These are phyloP conservation scores for Sternarchorhynchus goeldii DNA, from an alignment of 2,797 vertebrate genomes.

Conservation along the genomic window DNA sequence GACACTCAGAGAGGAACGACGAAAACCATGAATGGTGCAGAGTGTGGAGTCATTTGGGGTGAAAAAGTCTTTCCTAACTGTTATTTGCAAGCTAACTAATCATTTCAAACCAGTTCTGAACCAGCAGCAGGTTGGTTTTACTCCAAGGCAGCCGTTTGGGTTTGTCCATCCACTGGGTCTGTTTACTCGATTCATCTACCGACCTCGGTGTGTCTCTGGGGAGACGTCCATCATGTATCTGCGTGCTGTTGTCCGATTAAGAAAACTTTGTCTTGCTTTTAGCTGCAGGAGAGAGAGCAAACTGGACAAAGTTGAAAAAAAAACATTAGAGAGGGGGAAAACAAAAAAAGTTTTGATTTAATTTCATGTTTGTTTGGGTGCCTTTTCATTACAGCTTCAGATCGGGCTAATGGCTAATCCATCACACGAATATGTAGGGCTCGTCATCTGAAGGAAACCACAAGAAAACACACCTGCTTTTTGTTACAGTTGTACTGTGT, in stretches of 20 bases:
- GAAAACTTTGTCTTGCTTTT: not conserved
- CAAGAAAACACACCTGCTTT: conserved; percentile 19
- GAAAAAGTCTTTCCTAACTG: not conserved
- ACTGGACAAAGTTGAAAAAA: too few species aligned
- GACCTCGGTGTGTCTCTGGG: not conserved
- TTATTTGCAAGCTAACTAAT: not conserved
- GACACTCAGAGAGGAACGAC: not conserved
- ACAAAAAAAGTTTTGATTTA: not conserved
- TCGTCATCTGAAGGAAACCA: conserved; percentile 31
- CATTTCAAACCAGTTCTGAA: not conserved
- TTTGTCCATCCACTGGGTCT: not conserved
- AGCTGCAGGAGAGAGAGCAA: not conserved
- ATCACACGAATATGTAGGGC: conserved; percentile 23
- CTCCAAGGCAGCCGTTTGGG: not conserved
- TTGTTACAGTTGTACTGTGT: too few species aligned
- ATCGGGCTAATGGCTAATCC: not conserved
- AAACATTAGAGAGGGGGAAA: not conserved
- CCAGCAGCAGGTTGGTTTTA: not conserved
- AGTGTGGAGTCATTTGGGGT: not conserved
- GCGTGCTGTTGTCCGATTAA: not conserved
- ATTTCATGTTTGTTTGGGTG: not conserved
- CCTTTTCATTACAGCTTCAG: conserved; percentile 9
- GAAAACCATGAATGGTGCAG: not conserved
- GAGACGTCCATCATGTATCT: not conserved
- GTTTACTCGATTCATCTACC: not conserved